Evolutionary conservation across 2,888 invertebrate species (phyloP).

Genomic region (Phyllotreta cruciferae): DNA sequence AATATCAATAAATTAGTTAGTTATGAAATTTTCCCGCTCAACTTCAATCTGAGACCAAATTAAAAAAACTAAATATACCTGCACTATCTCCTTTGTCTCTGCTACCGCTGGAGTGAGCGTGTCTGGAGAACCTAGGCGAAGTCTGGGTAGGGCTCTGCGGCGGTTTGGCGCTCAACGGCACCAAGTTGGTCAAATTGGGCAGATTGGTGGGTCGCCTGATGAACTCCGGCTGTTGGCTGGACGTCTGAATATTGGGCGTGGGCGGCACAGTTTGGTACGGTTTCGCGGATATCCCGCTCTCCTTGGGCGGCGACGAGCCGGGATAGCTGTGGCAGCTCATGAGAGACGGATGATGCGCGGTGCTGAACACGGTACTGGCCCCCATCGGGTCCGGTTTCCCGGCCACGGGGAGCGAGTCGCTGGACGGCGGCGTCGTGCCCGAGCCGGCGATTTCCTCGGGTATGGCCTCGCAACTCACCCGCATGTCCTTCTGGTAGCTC

Average conservation of each 20-base stretch:
- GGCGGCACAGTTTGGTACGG: constrained; percentile 60
- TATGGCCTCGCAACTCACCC: constrained; percentile 88
- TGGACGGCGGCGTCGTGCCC: constrained; percentile 75
- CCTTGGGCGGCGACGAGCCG: constrained; percentile 58
- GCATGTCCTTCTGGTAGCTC: constrained; percentile 74
- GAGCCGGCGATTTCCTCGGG: constrained; percentile 83
- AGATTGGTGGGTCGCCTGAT: constrained; percentile 44
- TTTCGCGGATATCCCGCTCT: constrained; percentile 48
- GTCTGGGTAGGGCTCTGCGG: constrained; percentile 71
- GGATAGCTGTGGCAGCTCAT: constrained; percentile 63
- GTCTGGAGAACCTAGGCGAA: constrained; percentile 62
- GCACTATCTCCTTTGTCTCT: constrained; percentile 35
- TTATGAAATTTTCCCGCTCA: too few relatives aligned
- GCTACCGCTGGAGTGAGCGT: constrained; percentile 33
- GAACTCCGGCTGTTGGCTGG: constrained; percentile 41
- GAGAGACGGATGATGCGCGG: constrained; percentile 59
- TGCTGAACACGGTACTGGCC: constrained; percentile 42
- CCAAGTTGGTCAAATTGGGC: constrained; percentile 48
- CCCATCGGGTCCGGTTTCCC: constrained; percentile 16
- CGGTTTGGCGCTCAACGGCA: constrained; percentile 63
- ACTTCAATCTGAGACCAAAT: too few relatives aligned
- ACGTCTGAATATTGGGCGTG: constrained; percentile 57
- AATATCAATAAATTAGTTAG: background rate
- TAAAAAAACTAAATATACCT: too few relatives aligned
- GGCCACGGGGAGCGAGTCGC: constrained; percentile 54